Base-by-base conservation (phyloP, 2,113 vertebrate species). In the Amia ocellicauda region DNA sequence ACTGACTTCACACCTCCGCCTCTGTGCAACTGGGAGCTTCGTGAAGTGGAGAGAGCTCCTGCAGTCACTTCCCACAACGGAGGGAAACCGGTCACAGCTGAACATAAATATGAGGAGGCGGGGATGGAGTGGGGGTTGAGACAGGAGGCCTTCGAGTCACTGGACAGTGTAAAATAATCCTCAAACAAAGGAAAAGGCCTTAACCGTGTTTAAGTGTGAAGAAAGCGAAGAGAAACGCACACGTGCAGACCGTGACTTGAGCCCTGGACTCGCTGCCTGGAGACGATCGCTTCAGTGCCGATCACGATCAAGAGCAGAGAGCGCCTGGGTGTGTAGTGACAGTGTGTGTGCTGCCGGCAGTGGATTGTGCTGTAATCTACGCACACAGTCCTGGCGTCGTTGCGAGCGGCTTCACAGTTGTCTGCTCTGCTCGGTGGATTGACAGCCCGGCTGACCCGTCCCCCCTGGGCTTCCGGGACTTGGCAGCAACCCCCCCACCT, bases 1-100 rank as follows among this genome's bases (percentile, higher is more conserved):
- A 58, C 50, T 16, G 23, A 41, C 61, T 69, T 36, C 62, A 47
- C 45, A 31, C 27, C 47, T 45, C 40, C 16, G 58, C 40, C 7
- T 40, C 22, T 28, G n/a, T 45, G 41, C 17, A 2, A 45, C n/a
- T n/a, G 41, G 27, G 24, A 22, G 24, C 22, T 14, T 27, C 3
- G 41, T 27, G 36, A 23, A 45, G 40, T 7, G 57, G 27, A 42
- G 58, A 64, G 23, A 49, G 53, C 36, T 14, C 22, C 23, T 50
- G 16, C 40, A 58, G 69, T 52, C 61, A 54, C 74, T 74, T 74
- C 72, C 75, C 75, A 77, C 67, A 77, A 66, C 72, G 43, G 29
- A n/a, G n/a, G n/a, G n/a, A n/a, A n/a, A n/a, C 47, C 42, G 29
- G 47, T 28, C 53, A 19, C 59, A 27, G 45, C 66, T 56, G 56